Percentiles rank a stretch among this genome's conserved stretches.
phyloP scores from a whole-genome alignment of 2,888 invertebrate species.

The Drosophila engyochracea region DNA sequence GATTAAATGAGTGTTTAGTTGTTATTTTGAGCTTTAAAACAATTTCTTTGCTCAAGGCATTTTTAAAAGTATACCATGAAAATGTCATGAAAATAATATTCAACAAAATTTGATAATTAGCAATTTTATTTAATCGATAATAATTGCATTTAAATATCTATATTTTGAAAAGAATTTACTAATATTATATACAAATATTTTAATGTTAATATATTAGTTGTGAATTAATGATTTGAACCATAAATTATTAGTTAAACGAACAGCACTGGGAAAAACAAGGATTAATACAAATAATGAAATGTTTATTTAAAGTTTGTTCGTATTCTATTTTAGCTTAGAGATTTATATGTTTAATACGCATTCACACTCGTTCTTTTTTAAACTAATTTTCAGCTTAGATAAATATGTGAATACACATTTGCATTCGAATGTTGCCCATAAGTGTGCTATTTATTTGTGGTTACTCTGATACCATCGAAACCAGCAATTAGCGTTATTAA shows the following conservation, averaged over 20 bases:
- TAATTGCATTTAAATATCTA: neutral
- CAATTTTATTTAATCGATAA: neutral
- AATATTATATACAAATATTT: neutral
- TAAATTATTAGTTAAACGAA: neutral
- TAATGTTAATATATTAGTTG: neutral
- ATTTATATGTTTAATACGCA: neutral
- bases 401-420: no score
- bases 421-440: slow-evolving; percentile 3
- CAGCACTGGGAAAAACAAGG: neutral
- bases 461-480: slow-evolving; percentile 1
- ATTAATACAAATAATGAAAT: neutral
- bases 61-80: no score
- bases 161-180: neutral
- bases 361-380: neutral
- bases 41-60: neutral
- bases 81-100: neutral
- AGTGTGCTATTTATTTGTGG: slow-evolving; percentile 16
- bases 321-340: no score
- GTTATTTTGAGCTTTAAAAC: neutral
- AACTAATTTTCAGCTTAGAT: neutral
- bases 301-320: neutral
- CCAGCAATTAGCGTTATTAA: slow-evolving; percentile 63
- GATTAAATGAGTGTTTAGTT: neutral
- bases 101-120: neutral
- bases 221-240: neutral